phyloP scores from a whole-genome alignment of 2,797 vertebrate species.

The Sphaeramia orbicularis region DNA sequence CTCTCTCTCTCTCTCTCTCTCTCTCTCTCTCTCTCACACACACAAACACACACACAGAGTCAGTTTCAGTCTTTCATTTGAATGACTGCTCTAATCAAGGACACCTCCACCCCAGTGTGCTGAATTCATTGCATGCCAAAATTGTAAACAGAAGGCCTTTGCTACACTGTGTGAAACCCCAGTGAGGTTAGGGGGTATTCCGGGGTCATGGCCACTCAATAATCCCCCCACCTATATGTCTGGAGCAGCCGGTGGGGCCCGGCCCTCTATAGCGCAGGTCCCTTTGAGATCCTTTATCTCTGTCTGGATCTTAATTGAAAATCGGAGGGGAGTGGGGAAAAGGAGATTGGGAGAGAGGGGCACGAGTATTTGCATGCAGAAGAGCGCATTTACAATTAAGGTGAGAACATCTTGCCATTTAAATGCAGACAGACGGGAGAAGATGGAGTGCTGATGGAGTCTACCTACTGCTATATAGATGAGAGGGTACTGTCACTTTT shows the following conservation, averaged over 20 bases:
- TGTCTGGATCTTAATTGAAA: slow-evolving; percentile 86
- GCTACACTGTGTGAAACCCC: slow-evolving; percentile 39
- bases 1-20: slow-evolving; percentile 3
- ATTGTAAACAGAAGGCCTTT: slow-evolving; percentile 17
- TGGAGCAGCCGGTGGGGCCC: slow-evolving; percentile 33
- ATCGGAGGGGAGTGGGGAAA: slow-evolving; percentile 42
- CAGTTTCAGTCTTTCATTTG: slow-evolving; percentile 44
- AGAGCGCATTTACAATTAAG: slow-evolving; percentile 65
- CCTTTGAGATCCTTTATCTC: slow-evolving; percentile 72
- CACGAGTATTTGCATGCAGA: slow-evolving; percentile 64
- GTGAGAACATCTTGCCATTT: slow-evolving; percentile 48
- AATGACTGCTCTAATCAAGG: slow-evolving; percentile 61
- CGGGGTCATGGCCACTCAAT: slow-evolving; percentile 72
- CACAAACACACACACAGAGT: slow-evolving; percentile 16
- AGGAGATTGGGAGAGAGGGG: slow-evolving; percentile 17
- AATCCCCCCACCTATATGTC: slow-evolving; percentile 41
- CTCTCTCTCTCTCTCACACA: slow-evolving; percentile 15
- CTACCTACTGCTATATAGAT: slow-evolving; percentile 23
- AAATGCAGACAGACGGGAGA: slow-evolving; percentile 27
- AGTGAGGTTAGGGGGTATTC: slow-evolving; percentile 54
- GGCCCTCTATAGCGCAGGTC: slow-evolving; percentile 34
- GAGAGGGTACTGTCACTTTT: slow-evolving; percentile 6
- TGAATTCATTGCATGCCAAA: slow-evolving; percentile 27
- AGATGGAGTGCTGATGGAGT: slow-evolving; percentile 20
- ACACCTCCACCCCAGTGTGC: slow-evolving; percentile 47